Percentiles rank a stretch among this genome's conserved stretches.
These are phyloP conservation scores for Musca vetustissima DNA, from an alignment of 1,140 invertebrate species.

Conservation along the genomic window DNA sequence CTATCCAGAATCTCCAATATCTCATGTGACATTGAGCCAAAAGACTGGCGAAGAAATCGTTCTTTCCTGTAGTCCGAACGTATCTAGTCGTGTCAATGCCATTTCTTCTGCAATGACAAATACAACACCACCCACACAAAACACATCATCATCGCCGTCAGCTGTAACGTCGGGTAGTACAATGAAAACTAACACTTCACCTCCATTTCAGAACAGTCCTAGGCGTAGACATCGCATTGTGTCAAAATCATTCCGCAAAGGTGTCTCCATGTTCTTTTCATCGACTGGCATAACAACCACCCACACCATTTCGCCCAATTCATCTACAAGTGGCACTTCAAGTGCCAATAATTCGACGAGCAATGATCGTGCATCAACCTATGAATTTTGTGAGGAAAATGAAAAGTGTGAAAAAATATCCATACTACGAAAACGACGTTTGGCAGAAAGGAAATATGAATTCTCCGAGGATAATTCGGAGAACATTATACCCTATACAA, in stretches of 20 bases:
- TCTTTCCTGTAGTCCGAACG: constrained; percentile 31
- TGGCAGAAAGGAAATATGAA: constrained; percentile 91
- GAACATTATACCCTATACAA: constrained; percentile 77
- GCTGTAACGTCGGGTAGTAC: neutral
- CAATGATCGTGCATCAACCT: constrained; percentile 64
- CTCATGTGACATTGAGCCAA: constrained; percentile 12
- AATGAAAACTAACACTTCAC: neutral
- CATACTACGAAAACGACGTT: constrained; percentile 74
- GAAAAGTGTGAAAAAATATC: constrained; percentile 82
- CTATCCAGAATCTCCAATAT: constrained; percentile 8
- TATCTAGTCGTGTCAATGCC: constrained; percentile 13
- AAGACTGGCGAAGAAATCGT: constrained; percentile 33
- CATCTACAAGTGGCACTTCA: neutral
- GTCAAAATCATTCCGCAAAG: constrained; percentile 50
- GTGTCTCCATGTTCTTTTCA: constrained; percentile 35
- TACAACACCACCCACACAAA: neutral
- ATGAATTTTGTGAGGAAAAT: constrained; percentile 81
- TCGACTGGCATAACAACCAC: constrained; percentile 46
- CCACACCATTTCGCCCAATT: neutral
- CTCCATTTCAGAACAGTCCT: constrained; percentile 35
- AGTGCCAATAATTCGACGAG: constrained; percentile 15
- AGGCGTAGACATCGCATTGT: constrained; percentile 49
- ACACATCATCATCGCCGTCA: neutral
- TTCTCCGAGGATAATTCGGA: constrained; percentile 84
- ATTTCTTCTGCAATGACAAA: neutral